These are phyloP conservation scores for Oppia nitens DNA, from an alignment of 1,140 invertebrate genomes.

Conservation along the genomic window DNA sequence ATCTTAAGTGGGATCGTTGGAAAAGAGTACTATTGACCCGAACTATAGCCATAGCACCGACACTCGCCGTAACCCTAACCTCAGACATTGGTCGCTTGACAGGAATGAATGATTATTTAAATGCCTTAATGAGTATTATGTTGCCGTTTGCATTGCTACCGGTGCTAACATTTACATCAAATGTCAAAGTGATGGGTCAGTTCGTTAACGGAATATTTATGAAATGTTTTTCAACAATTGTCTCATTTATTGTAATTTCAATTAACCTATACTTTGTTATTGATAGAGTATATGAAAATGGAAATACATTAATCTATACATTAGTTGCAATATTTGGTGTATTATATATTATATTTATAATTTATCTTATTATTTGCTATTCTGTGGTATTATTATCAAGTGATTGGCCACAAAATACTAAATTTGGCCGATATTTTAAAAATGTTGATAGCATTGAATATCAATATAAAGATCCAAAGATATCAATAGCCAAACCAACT, in stretches of 20 bases:
- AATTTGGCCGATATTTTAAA: slow-evolving; percentile 12
- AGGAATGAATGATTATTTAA: slow-evolving; percentile 16
- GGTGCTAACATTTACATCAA: slow-evolving; percentile 14
- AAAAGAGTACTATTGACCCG: slow-evolving; percentile 28
- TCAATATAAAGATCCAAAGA: slow-evolving; percentile 5
- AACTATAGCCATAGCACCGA: slow-evolving; percentile 30
- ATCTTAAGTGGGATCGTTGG: slow-evolving; percentile 32
- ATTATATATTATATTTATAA: slow-evolving; percentile 15
- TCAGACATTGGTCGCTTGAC: slow-evolving; percentile 5
- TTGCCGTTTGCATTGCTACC: slow-evolving; percentile 16
- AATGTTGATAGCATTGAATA: slow-evolving; percentile 2
- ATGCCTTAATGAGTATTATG: slow-evolving; percentile 15
- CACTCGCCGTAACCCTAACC: slow-evolving; percentile 26
- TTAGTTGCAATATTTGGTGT: slow-evolving; percentile 8
- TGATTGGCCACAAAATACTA: background rate
- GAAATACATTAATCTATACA: background rate
- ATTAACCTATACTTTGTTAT: slow-evolving; percentile 18
- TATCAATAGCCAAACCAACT: too few relatives aligned
- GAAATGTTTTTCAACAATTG: slow-evolving; percentile 4
- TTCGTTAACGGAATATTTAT: slow-evolving; percentile 12
- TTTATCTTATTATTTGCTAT: slow-evolving; percentile 17
- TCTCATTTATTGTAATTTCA: slow-evolving; percentile 14
- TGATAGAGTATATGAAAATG: slow-evolving; percentile 6
- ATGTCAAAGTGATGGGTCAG: slow-evolving; percentile 10
- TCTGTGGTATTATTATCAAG: background rate